Evolutionary conservation across 2,888 invertebrate genomes (phyloP).

Genomic region (Diloba caeruleocephala): DNA sequence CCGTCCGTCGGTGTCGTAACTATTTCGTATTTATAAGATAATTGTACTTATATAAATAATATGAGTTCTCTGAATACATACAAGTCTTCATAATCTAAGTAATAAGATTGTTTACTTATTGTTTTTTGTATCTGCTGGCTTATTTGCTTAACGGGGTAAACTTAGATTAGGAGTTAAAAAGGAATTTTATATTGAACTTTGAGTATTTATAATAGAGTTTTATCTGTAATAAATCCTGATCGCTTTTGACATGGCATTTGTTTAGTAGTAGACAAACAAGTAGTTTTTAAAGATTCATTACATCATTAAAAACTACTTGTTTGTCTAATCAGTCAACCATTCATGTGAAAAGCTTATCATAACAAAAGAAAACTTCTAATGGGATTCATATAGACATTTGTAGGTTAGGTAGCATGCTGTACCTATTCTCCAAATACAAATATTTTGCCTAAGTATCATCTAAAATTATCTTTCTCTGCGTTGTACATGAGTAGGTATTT

Average conservation of each 20-base stretch:
- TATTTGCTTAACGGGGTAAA: too few relatives aligned
- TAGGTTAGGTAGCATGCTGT: neutral
- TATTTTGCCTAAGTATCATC: too few relatives aligned
- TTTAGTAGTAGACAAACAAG: too few relatives aligned
- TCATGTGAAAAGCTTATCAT: conserved; percentile 4
- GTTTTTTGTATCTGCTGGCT: neutral
- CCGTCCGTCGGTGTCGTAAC: conserved; percentile 41
- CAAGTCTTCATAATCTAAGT: neutral
- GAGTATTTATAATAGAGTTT: too few relatives aligned
- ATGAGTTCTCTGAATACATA: neutral
- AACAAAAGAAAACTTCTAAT: conserved; percentile 8
- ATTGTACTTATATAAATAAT: neutral
- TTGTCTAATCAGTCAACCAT: neutral
- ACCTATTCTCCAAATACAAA: too few relatives aligned
- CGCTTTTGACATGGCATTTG: too few relatives aligned
- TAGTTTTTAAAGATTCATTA: too few relatives aligned
- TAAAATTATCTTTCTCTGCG: too few relatives aligned
- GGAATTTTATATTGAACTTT: too few relatives aligned
- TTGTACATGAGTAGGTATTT: too few relatives aligned
- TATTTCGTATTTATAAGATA: neutral
- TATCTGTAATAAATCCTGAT: too few relatives aligned
- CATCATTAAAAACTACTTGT: neutral
- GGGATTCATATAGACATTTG: neutral
- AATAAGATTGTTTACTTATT: neutral
- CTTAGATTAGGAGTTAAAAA: too few relatives aligned